phyloP scores from a whole-genome alignment of 2,888 invertebrate genomes.

The Machimus rusticus region DNA sequence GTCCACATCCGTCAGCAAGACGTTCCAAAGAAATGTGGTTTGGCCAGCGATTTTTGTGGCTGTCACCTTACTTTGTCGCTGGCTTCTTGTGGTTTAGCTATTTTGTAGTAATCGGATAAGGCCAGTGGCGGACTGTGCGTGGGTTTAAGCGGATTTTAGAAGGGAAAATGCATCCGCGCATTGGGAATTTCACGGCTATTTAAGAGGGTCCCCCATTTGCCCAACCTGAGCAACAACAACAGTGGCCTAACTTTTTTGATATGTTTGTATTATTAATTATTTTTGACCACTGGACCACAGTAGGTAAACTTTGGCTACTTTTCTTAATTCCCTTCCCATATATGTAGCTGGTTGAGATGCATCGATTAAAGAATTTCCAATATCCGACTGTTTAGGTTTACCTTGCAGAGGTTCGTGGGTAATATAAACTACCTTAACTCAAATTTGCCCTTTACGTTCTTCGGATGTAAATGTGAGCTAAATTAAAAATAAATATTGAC shows the following conservation, averaged over 20 bases:
- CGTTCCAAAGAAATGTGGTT: background rate
- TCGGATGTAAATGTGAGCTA: constrained; percentile 22
- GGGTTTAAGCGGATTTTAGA: background rate
- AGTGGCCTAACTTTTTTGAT: background rate
- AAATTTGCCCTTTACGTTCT: background rate
- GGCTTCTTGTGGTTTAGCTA: background rate
- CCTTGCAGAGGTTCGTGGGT: background rate
- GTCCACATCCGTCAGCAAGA: background rate
- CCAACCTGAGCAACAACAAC: background rate
- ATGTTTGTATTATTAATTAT: background rate
- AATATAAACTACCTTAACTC: background rate
- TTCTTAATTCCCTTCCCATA: background rate
- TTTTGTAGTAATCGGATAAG: background rate
- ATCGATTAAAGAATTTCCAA: background rate
- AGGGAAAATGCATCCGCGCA: background rate
- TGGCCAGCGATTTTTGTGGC: constrained; percentile 18
- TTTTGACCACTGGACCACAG: background rate
- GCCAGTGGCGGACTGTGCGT: background rate
- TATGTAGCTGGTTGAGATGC: background rate
- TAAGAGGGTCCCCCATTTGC: background rate
- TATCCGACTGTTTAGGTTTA: background rate
- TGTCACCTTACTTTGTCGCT: background rate
- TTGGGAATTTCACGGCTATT: background rate
- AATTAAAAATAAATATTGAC: constrained; percentile 40
- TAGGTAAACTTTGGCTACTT: background rate